Evolutionary conservation across 2,888 invertebrate species (phyloP).

Genomic region (Ectropis crepuscularia): DNA sequence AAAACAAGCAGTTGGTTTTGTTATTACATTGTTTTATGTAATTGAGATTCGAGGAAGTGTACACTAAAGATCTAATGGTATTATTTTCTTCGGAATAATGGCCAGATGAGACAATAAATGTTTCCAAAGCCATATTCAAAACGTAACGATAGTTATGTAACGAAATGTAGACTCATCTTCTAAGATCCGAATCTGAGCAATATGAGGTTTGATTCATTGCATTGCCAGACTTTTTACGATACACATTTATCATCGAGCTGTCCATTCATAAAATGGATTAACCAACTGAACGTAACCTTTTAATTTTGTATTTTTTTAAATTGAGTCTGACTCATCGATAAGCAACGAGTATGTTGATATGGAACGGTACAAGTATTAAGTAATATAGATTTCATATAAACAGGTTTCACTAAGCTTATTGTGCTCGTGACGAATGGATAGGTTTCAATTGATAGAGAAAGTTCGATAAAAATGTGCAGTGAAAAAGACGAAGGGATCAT

Average conservation of each 20-base stretch:
- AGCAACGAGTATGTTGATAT: background rate
- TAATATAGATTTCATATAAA: background rate
- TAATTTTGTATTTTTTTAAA: background rate
- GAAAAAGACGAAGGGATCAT: no score
- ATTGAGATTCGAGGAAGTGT: conserved; percentile 6
- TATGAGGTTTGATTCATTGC: conserved; percentile 23
- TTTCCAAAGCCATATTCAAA: conserved; percentile 38
- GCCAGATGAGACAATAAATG: conserved; percentile 36
- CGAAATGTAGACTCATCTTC: conserved; percentile 18
- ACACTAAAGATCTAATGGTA: conserved; percentile 1
- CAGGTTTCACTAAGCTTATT: conserved; percentile 2
- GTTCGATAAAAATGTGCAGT: no score
- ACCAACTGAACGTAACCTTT: conserved; percentile 1
- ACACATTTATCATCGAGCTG: conserved; percentile 17
- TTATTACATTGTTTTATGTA: conserved; percentile 5
- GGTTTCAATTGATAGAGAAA: no score
- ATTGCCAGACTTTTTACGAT: conserved; percentile 19
- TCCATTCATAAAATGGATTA: conserved; percentile 33
- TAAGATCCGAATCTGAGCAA: conserved; percentile 12
- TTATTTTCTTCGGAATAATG: conserved; percentile 13
- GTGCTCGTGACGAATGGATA: no score
- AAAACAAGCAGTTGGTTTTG: background rate
- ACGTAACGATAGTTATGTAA: conserved; percentile 26
- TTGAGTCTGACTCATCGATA: conserved; percentile 2
- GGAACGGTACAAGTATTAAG: background rate